A percentile compares a stretch with the other conserved stretches of the same genome.
Evolutionary conservation across 2,113 vertebrate species (phyloP).

Genomic region (Marmota monax): DNA sequence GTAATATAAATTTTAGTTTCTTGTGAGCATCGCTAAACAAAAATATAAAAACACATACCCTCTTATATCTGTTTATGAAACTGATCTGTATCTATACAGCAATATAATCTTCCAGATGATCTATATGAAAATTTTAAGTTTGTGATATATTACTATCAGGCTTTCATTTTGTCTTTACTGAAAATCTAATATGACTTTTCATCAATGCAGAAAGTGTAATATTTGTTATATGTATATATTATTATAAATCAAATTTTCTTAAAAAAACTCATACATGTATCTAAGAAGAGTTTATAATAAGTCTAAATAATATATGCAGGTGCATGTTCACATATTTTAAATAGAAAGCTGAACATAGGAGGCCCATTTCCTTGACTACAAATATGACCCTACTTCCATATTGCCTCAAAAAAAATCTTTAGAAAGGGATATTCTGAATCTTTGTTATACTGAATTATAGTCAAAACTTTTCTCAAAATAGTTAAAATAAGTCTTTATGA

Average conservation of each 20-base stretch:
- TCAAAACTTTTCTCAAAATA: conserved; percentile 23
- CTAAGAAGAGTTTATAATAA: not conserved
- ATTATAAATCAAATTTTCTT: not conserved
- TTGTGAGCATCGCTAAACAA: conserved; percentile 56
- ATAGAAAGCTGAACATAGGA: not conserved
- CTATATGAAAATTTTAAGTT: not conserved
- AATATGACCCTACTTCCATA: not conserved
- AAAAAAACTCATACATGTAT: not conserved
- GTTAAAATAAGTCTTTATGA: not conserved
- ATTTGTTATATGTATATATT: not conserved
- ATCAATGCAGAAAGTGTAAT: not conserved
- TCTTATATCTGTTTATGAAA: conserved; percentile 50
- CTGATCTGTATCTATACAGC: not conserved
- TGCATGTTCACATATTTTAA: not conserved
- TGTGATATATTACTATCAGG: not conserved
- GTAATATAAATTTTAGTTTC: conserved; percentile 48
- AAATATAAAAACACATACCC: conserved; percentile 68
- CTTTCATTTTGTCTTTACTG: not conserved
- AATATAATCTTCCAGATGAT: conserved; percentile 40
- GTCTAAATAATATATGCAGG: not conserved
- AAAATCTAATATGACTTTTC: not conserved
- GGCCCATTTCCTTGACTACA: not conserved
- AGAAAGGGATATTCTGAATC: not conserved
- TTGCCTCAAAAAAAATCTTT: not conserved
- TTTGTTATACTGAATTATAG: not conserved